Evolutionary conservation across 2,888 invertebrate species (phyloP).

Genomic region (Drosophila parthenogenetica): DNA sequence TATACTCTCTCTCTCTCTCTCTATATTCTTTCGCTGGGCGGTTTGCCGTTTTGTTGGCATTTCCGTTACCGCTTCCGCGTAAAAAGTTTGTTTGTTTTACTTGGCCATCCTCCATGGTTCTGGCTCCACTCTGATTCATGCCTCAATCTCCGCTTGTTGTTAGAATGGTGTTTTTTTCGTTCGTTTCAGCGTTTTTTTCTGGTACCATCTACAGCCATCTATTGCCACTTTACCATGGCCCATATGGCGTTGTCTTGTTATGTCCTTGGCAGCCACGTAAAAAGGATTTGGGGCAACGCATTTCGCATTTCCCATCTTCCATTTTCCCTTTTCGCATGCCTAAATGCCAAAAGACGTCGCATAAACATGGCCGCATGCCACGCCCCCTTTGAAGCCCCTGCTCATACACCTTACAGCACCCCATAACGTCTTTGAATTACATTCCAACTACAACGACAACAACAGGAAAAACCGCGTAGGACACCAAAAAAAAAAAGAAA

Average conservation of each 20-base stretch:
- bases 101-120: conserved; percentile 19
- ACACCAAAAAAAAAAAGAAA: conserved; percentile 61
- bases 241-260: conserved; percentile 51
- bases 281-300: conserved; percentile 77
- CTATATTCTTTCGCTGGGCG: conserved; percentile 1
- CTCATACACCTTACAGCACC: conserved; percentile 16
- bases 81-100: conserved; percentile 63
- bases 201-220: conserved; percentile 13
- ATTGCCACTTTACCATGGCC: conserved; percentile 38
- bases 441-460: conserved; percentile 48
- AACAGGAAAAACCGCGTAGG: conserved; percentile 62
- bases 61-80: conserved; percentile 69
- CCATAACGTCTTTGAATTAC: conserved; percentile 67
- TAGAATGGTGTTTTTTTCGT: not conserved
- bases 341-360: conserved; percentile 80
- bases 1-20: not conserved
- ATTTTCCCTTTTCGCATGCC: conserved; percentile 65
- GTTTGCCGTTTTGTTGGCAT: conserved; percentile 74
- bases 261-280: conserved; percentile 74
- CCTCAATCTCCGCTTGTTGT: conserved; percentile 26
- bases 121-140: conserved; percentile 6
- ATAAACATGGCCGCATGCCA: conserved; percentile 70
- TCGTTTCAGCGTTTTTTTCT: not conserved
- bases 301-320: conserved; percentile 63
- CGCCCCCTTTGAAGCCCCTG: conserved; percentile 41